These are phyloP conservation scores for Sisyra terminalis DNA, from an alignment of 2,888 invertebrate species.

Conservation along the genomic window DNA sequence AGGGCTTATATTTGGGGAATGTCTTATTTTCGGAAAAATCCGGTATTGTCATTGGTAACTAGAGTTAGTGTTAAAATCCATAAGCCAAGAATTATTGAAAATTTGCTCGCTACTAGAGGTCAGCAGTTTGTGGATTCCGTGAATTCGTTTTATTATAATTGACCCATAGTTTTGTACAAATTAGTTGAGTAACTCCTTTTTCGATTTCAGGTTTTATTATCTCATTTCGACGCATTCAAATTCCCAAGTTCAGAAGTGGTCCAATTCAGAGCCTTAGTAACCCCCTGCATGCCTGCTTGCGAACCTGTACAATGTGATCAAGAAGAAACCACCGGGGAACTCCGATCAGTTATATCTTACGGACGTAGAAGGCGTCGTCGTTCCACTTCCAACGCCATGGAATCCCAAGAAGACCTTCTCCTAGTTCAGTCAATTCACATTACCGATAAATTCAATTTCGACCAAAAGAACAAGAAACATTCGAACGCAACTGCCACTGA, in stretches of 20 bases:
- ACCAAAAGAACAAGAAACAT: constrained; percentile 37
- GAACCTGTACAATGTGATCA: constrained; percentile 83
- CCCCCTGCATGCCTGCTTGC: constrained; percentile 85
- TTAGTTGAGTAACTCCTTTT: too few species aligned
- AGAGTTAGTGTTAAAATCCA: too few species aligned
- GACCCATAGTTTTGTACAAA: too few species aligned
- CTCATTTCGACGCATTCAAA: constrained; percentile 91
- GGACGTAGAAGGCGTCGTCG: constrained; percentile 62
- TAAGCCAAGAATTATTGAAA: too few species aligned
- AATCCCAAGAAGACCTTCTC: constrained; percentile 58
- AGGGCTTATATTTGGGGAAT: too few species aligned
- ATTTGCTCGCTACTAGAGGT: too few species aligned
- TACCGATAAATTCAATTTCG: constrained; percentile 81
- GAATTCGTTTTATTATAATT: too few species aligned
- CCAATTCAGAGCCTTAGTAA: constrained; percentile 88
- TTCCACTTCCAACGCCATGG: constrained; percentile 27
- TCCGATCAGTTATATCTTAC: constrained; percentile 66
- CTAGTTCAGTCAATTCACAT: constrained; percentile 84
- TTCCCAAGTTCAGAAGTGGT: constrained; percentile 91
- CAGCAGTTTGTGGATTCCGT: too few species aligned
- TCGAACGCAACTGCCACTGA: constrained; percentile 34
- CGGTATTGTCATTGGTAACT: too few species aligned
- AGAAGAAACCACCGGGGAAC: constrained; percentile 66
- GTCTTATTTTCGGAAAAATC: too few species aligned
- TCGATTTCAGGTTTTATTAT: constrained; percentile 54